phyloP scores from a whole-genome alignment of 2,797 vertebrate species.

The Catamblyrhynchus diadema region DNA sequence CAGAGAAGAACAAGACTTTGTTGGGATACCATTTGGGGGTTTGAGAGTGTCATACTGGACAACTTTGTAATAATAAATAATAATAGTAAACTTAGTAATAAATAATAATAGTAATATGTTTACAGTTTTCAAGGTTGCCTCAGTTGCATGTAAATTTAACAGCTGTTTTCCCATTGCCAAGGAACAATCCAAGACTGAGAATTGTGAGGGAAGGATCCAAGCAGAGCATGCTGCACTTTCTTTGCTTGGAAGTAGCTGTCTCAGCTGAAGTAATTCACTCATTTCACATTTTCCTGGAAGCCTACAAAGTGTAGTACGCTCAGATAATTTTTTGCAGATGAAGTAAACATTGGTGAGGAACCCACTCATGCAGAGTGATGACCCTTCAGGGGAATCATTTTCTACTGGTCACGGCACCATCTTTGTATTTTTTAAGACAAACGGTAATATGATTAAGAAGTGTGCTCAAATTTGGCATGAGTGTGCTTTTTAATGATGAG shows the following conservation, averaged over 20 bases:
- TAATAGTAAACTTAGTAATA: background rate
- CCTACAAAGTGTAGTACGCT: background rate
- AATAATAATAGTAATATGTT: background rate
- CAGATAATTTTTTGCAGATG: background rate
- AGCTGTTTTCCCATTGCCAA: background rate
- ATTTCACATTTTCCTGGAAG: background rate
- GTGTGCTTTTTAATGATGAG: background rate
- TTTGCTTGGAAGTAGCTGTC: background rate
- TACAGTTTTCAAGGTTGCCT: background rate
- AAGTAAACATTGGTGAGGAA: background rate
- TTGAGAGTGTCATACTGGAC: background rate
- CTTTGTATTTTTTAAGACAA: background rate
- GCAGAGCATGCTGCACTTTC: background rate
- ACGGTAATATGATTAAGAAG: background rate
- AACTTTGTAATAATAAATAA: background rate
- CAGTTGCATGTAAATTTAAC: background rate
- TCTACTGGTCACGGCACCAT: background rate
- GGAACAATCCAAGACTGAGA: background rate
- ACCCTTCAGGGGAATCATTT: background rate
- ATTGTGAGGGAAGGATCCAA: background rate
- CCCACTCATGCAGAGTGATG: fast-evolving
- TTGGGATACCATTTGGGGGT: background rate
- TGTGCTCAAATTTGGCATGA: background rate
- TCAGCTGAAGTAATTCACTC: background rate
- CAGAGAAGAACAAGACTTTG: background rate